Base-by-base conservation (phyloP, 1,140 invertebrate species). In the Hesperophylax magnus region DNA sequence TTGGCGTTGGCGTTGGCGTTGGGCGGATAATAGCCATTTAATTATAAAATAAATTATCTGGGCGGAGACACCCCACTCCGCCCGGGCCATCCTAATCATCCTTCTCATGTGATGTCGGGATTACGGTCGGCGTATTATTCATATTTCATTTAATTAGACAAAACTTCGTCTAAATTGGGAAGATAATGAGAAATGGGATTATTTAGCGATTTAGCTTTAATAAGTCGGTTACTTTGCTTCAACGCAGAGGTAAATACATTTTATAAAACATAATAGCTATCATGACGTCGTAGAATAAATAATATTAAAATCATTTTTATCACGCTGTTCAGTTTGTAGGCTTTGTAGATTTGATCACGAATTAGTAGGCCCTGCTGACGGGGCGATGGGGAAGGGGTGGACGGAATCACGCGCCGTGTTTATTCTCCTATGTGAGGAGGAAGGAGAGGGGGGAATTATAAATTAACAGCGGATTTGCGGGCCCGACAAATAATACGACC, bases 41-140 rank as follows among this genome's bases (percentile, higher is more conserved):
- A 80, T 80, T 80, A 80, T 80, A 80, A 80, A 80, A 76, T 80
- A 80, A 80, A 80, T 80, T 76, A 71, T 80, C 58, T 75, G 78
- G 76, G 76, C 56, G 61, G 76, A 22, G 27, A 31, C 27, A 60
- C 54, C 72, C 72, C 54, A 60, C 54, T 76, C 56, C 31, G 1
- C 72, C 18, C 54, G 14, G 72, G n/a, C 56, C 24, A 76, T 76
- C 22, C 72, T 39, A 72, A 54, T 27, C 39, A 24, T 54, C 47
- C n/a, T 72, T 53, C 17, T 72, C 39, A 53, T 22, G 34, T 53
- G 69, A 72, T 72, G 27, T 47, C 47, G 53, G 39, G 27, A 54
- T 72, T 54, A 22, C 69, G 47, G 24, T 18, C 53, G 69, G 8
- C 27, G 47, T 61, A 20, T 61, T 14, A 47, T 47, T 47, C 20